Evolutionary conservation across 2,113 vertebrate species (phyloP).

Genomic region (Cyphomyrus plagiostoma): DNA sequence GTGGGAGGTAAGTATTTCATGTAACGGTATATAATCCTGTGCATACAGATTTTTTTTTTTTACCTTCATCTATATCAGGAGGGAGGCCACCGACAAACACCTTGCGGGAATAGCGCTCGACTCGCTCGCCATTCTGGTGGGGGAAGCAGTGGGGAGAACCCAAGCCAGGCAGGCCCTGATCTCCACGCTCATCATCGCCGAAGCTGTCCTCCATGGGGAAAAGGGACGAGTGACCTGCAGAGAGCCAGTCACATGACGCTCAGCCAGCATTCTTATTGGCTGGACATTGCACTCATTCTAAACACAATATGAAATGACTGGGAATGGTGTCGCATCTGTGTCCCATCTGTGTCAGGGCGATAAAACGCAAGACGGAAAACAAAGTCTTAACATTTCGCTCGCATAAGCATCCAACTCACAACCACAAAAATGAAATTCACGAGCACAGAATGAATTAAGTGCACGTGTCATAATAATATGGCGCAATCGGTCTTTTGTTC

Average conservation of each 20-base stretch:
- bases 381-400: neutral
- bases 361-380: neutral
- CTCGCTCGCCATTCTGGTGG: constrained; percentile 95
- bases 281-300: neutral
- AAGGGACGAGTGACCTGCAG: constrained; percentile 87
- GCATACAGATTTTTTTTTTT: neutral
- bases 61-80: constrained; percentile 98
- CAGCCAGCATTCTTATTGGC: neutral
- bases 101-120: constrained; percentile 94
- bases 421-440: neutral
- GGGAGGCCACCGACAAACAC: constrained; percentile 95
- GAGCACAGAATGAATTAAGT: neutral
- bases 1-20: neutral
- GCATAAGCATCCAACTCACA: neutral
- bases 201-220: constrained; percentile 99
- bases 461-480: neutral
- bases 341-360: neutral
- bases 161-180: constrained; percentile 83
- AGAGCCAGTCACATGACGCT: neutral
- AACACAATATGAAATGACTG: neutral
- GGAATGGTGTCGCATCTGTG: neutral
- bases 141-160: constrained; percentile 95
- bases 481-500: neutral
- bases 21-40: neutral
- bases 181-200: constrained; percentile 90